A percentile compares a stretch with the other conserved stretches of the same genome.
phyloP scores from a whole-genome alignment of 2,888 invertebrate species.

The Himalopsyche japonica region DNA sequence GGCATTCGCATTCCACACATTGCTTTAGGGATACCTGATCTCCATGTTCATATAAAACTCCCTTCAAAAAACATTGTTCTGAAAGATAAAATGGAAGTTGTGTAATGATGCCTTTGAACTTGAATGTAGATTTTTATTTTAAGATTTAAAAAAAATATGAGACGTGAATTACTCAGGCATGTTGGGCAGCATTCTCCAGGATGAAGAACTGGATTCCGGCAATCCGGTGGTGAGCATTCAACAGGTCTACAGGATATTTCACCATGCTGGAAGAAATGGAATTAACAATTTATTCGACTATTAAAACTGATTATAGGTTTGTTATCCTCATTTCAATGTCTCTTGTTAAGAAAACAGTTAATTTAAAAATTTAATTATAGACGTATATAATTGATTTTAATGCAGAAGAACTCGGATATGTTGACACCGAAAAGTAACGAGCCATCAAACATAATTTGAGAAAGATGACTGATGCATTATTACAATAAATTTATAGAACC shows the following conservation, averaged over 20 bases:
- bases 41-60: constrained; percentile 78
- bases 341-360: no score
- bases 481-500: no score
- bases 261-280: constrained; percentile 69
- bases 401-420: no score
- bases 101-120: background rate
- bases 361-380: no score
- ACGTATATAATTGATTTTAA: no score
- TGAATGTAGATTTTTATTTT: background rate
- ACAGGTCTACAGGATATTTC: constrained; percentile 82
- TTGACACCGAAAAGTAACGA: no score
- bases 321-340: no score
- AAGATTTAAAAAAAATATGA: background rate
- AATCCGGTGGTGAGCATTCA: constrained; percentile 75
- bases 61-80: constrained; percentile 74
- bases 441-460: no score
- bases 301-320: no score
- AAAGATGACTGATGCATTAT: no score
- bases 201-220: constrained; percentile 79
- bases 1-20: constrained; percentile 82
- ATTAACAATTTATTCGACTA: background rate
- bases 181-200: constrained; percentile 84
- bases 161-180: constrained; percentile 69
- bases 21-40: constrained; percentile 71
- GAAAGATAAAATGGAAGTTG: constrained; percentile 44